Percentiles rank a stretch among this genome's conserved stretches.
Conservation (phyloP, 2,888 invertebrate species). For the Glaucopsyche alexis region DNA sequence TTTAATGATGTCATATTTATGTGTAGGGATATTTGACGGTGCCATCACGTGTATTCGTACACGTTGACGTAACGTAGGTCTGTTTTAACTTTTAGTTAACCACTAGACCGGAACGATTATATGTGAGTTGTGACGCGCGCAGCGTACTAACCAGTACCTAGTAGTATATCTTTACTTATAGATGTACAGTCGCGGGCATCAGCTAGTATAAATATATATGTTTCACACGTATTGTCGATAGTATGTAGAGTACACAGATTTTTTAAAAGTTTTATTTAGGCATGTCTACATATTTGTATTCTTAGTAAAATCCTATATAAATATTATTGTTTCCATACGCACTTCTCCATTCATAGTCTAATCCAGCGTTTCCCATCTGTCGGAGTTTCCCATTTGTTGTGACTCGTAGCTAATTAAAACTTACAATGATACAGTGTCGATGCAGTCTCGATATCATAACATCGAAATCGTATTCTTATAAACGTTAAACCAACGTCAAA, state of each 20-base stretch:
- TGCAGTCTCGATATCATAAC: too few relatives aligned
- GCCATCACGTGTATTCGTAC: not conserved
- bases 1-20: not conserved
- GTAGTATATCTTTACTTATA: not conserved
- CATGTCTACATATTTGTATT: not conserved
- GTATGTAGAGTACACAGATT: too few relatives aligned
- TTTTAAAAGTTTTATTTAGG: too few relatives aligned
- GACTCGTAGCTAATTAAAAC: too few relatives aligned
- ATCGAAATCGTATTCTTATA: too few relatives aligned
- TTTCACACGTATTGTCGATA: too few relatives aligned
- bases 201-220: not conserved
- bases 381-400: too few relatives aligned
- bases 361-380: too few relatives aligned
- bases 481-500: too few relatives aligned
- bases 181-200: not conserved
- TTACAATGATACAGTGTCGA: too few relatives aligned
- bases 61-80: slow-evolving; percentile 21
- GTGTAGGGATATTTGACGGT: not conserved
- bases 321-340: not conserved
- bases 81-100: slow-evolving; percentile 25
- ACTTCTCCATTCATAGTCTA: too few relatives aligned
- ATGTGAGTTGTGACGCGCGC: not conserved
- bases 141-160: not conserved
- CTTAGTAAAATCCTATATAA: not conserved
- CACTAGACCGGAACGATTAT: not conserved